A percentile compares a stretch with the other conserved stretches of the same genome.
Evolutionary conservation across 2,113 vertebrate species (phyloP).

Genomic region (Tetrao urogallus): DNA sequence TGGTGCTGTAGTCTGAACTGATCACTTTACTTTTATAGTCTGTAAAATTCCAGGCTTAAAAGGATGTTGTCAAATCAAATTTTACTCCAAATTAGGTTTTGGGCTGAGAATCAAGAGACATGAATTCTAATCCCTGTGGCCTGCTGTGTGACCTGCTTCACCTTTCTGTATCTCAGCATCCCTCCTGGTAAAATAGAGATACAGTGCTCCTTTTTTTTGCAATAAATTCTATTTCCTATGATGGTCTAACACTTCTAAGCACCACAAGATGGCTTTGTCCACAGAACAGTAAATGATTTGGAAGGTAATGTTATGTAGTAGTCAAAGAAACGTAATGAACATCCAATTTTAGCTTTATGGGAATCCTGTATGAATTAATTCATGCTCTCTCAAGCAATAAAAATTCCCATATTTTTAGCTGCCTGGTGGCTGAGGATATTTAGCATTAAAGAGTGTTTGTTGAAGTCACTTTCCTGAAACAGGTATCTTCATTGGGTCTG

Average conservation of each 20-base stretch:
- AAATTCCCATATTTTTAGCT: not conserved
- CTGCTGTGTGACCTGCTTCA: slow-evolving; percentile 36
- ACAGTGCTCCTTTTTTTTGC: not conserved
- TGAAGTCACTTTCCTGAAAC: not conserved
- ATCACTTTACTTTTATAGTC: not conserved
- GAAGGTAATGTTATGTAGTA: not conserved
- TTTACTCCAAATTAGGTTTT: slow-evolving; percentile 57
- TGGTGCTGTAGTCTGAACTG: not conserved
- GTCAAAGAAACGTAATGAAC: not conserved
- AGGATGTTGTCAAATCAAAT: slow-evolving; percentile 38
- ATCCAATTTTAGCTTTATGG: fast-evolving
- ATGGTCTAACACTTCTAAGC: not conserved
- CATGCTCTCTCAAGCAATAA: not conserved
- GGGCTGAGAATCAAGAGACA: not conserved
- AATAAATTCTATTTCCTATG: not conserved
- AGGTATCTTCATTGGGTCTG: too few relatives aligned
- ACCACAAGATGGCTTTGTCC: not conserved
- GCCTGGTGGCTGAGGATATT: not conserved
- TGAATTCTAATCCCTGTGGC: slow-evolving; percentile 14
- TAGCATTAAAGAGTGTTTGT: not conserved
- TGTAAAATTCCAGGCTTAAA: slow-evolving; percentile 30
- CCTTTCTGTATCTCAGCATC: not conserved
- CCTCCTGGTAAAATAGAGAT: not conserved
- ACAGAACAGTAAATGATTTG: not conserved
- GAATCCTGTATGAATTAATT: not conserved